Evolutionary conservation across 2,888 invertebrate genomes (phyloP), one percentile per base, ranked within the genome.

Genomic region (Nyleta sp.): DNA sequence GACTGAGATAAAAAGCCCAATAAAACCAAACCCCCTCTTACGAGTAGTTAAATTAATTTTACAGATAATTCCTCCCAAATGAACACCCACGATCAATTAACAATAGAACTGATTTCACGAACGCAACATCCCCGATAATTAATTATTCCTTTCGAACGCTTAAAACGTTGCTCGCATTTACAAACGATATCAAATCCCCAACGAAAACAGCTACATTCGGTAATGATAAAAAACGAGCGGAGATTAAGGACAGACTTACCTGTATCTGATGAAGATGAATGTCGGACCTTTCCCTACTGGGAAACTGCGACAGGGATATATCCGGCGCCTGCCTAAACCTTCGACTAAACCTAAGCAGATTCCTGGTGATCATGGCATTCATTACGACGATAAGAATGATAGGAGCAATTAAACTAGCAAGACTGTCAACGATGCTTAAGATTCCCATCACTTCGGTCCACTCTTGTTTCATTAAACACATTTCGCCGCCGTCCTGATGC

Each of bases 351-450:
- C 88, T 86, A 53, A 92, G 84, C 35, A 93, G 86, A 82, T 92
- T 92, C 42, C 92, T 88, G 40, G 92, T 93, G 53, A 95, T 94
- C 91, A 93, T 92, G 0, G 92, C 91, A 84, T 94, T 94, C 92
- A 94, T 93, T 46, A 92, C 91, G 33, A 94, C 91, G 75, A 94
- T 94, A 50, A 94, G 88, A 1, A 92, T 87, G 35, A 94, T 91
- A 0, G 95, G 94, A 8, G 93, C 89, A 42, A 94, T 91, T n/a
- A 94, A 90, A 1, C 94, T 94, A 1, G 92, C 89, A n/a, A 94
- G 86, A 22, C 92, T 93, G 87, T 95, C 95, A 38, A 94, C 84
- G 44, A 93, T 92, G 85, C 92, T 94, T 81, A 94, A 91, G 64
- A 93, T 90, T 68, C 91, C 89, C 91, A 93, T 93, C 0, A 92